Evolutionary conservation across 2,113 vertebrate genomes (phyloP).

Genomic region (Meleagris gallopavo): DNA sequence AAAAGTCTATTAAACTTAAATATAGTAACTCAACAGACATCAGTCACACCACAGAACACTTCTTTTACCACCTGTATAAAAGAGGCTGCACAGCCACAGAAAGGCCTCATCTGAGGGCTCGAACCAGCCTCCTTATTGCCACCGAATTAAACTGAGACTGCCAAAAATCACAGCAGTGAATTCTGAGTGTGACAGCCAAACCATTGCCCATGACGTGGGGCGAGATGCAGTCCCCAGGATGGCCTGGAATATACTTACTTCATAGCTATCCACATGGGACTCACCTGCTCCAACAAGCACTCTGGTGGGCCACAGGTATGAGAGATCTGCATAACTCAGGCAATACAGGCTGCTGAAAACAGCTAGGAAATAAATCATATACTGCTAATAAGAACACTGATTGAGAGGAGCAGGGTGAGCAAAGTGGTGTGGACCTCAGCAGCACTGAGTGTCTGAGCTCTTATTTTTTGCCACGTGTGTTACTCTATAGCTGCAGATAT

Average conservation of each 20-base stretch:
- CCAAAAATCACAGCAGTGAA: constrained; percentile 38
- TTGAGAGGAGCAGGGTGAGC: neutral
- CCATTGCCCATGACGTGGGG: rapidly evolving
- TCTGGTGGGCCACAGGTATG: neutral
- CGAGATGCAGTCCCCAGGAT: neutral
- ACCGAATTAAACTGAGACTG: constrained; percentile 26
- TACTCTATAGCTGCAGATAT: neutral
- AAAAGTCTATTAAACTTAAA: constrained; percentile 53
- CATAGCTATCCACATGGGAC: neutral
- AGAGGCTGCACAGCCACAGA: neutral
- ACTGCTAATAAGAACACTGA: neutral
- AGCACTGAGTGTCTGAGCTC: neutral
- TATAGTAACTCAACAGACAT: constrained; percentile 25
- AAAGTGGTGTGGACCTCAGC: neutral
- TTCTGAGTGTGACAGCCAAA: neutral
- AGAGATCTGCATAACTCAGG: neutral
- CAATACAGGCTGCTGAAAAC: neutral
- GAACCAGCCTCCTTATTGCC: neutral
- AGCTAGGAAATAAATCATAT: neutral
- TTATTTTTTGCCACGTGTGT: neutral
- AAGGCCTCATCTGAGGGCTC: neutral
- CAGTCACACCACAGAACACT: constrained; percentile 15
- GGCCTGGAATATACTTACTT: neutral
- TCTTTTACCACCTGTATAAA: constrained; percentile 52
- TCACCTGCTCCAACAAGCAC: neutral